phyloP scores from a whole-genome alignment of 2,113 vertebrate genomes.

The Bucco capensis region DNA sequence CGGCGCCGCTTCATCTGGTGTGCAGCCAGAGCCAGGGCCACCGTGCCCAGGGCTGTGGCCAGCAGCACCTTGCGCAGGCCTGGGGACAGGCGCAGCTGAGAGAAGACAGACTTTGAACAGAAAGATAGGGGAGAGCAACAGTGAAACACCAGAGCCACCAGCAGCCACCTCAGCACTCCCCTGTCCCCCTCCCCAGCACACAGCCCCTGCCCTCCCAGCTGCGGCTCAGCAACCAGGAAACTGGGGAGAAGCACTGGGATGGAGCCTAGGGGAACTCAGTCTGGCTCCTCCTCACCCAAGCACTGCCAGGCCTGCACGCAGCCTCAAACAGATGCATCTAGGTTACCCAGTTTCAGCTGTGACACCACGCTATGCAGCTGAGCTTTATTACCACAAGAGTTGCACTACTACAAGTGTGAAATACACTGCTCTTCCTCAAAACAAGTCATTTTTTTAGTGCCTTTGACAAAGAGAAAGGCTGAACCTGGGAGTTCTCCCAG shows the following conservation, averaged over 20 bases:
- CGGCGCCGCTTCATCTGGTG: slow-evolving; percentile 93
- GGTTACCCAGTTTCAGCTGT: not conserved
- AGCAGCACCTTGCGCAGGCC: slow-evolving; percentile 95
- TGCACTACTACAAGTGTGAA: not conserved
- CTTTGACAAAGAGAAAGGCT: not conserved
- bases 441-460: not conserved
- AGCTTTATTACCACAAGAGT: not conserved
- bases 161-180: too few species aligned
- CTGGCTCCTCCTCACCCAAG: not conserved
- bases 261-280: not conserved
- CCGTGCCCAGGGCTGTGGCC: slow-evolving; percentile 92
- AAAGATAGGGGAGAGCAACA: slow-evolving; percentile 18
- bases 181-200: not conserved
- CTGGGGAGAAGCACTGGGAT: too few species aligned
- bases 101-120: slow-evolving; percentile 86
- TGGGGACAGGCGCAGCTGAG: slow-evolving; percentile 88
- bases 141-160: not conserved
- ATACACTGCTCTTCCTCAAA: not conserved
- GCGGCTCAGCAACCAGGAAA: not conserved
- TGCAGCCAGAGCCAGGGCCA: slow-evolving; percentile 90
- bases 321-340: not conserved
- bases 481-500: not conserved
- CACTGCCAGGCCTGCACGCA: not conserved
- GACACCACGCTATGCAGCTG: not conserved
- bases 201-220: not conserved